phyloP scores from a whole-genome alignment of 1,140 invertebrate species.

The Drosophila bocki region DNA sequence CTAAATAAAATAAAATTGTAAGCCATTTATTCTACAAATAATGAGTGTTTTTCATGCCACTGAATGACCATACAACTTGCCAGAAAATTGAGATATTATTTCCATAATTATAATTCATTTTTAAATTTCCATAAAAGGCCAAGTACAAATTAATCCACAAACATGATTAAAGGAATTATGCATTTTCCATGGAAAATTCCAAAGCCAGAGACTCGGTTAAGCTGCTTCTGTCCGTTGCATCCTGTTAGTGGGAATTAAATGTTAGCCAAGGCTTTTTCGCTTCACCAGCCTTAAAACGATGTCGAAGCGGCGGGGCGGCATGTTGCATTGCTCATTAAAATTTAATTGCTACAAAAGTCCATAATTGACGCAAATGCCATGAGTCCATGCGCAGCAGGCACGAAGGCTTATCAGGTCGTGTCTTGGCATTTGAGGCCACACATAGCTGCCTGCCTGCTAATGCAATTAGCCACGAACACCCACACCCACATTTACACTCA shows the following conservation, averaged over 20 bases:
- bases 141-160: constrained; percentile 3
- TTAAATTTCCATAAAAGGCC: background rate
- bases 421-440: constrained; percentile 59
- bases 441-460: constrained; percentile 41
- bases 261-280: constrained; percentile 6
- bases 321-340: constrained; percentile 65
- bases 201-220: constrained; percentile 2
- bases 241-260: constrained; percentile 12
- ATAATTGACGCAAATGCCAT: constrained; percentile 65
- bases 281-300: constrained; percentile 15
- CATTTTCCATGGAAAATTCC: background rate
- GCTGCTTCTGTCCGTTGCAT: constrained; percentile 7
- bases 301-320: constrained; percentile 3
- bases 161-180: constrained; percentile 1
- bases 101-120: background rate
- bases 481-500: constrained; percentile 6
- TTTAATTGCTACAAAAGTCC: constrained; percentile 69
- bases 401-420: constrained; percentile 60
- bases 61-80: background rate
- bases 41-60: background rate
- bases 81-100: too few relatives aligned
- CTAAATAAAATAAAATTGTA: too few relatives aligned
- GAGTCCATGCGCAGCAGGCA: constrained; percentile 15
- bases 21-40: too few relatives aligned
- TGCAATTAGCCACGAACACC: constrained; percentile 63